Conservation (phyloP, 2,113 vertebrate species). For the Ranitomeya variabilis region DNA sequence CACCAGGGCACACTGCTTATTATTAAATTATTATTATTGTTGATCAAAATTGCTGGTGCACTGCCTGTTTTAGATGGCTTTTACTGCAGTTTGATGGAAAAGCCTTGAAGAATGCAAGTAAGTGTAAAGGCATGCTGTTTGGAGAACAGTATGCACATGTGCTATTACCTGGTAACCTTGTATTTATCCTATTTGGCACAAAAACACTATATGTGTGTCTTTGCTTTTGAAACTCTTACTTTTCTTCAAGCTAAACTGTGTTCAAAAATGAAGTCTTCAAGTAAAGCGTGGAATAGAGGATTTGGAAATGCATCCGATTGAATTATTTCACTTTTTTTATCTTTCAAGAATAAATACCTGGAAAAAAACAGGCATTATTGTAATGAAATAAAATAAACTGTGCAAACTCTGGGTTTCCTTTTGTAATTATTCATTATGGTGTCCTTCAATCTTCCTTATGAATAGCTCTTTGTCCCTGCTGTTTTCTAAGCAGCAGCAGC, state of each 20-base stretch:
- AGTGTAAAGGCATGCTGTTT: conserved; percentile 32
- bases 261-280: background rate
- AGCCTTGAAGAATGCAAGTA: conserved; percentile 28
- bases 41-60: conserved; percentile 15
- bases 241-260: background rate
- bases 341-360: background rate
- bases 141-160: conserved; percentile 43
- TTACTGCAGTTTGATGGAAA: conserved; percentile 46
- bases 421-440: background rate
- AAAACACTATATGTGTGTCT: background rate
- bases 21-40: conserved; percentile 33
- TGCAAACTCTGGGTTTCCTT: background rate
- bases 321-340: background rate
- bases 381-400: background rate
- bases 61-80: conserved; percentile 15
- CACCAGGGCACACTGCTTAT: background rate
- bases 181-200: background rate
- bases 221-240: conserved; percentile 41
- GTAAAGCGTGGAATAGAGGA: background rate
- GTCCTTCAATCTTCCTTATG: background rate
- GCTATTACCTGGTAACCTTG: conserved; percentile 30
- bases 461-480: background rate
- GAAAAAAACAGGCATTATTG: background rate
- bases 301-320: background rate
- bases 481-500: background rate